Base-by-base conservation (phyloP, 2,113 vertebrate species). In the Percopsis transmontana region DNA sequence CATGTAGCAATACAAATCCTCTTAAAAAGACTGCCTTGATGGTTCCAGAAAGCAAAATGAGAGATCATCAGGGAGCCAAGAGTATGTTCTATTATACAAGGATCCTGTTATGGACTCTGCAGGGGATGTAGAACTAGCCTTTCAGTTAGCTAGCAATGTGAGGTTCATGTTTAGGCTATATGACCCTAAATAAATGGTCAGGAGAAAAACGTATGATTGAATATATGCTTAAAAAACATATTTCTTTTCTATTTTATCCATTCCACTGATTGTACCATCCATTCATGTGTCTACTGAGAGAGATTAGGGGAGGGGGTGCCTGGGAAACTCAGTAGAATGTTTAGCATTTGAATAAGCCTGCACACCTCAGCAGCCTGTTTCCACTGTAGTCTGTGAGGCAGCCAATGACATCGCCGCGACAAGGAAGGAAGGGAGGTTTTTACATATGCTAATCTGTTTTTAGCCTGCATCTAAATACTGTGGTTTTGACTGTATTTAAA, bases 331-430 rank as follows among this genome's bases (percentile, higher is more conserved):
- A 87, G 85, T 78, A 60, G 52, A 75, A 85, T 70, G 81, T 83
- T 90, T 88, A 90, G 85, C 88, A 90, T 90, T 83, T 88, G 78
- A 90, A 84, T 87, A 73, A 84, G 71, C 50, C 48, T 87, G 81
- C 80, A 77, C 76, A 81, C 64, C 83, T 76, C 82, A 66, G 60
- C 70, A 77, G 68, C 72, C 76, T 74, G 53, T 77, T 72, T 73
- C 74, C 81, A 73, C 70, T 66, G 58, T 87, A 16, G 77, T 70
- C 68, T 67, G 78, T 44, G 74, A 90, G 82, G 63, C 76, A 73
- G 84, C 73, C 72, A 79, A 69, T 82, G 65, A 67, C 55, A 73
- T 38, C 16, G 3, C 55, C 42, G 39, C 42, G 20, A 53, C 68
- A 70, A 70, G 61, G 64, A 12, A 45, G 59, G 81, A 56, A 19